Evolutionary conservation across 2,113 vertebrate genomes (phyloP).

Genomic region (Sinocyclocheilus rhinocerous): DNA sequence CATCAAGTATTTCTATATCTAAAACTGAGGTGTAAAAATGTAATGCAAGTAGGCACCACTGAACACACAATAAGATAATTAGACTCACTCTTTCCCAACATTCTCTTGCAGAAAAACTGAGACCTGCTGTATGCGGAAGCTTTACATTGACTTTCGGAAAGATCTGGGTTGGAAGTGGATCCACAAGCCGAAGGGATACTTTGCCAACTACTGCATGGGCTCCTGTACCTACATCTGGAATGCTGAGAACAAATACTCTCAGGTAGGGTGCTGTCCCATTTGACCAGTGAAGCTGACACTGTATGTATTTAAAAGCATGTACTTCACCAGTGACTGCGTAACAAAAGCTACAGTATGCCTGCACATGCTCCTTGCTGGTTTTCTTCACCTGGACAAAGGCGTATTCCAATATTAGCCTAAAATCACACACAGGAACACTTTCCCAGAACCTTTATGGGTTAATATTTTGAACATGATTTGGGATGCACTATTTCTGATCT

Average conservation of each 20-base stretch:
- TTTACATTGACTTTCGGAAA: constrained; percentile 91
- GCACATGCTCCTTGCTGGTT: neutral
- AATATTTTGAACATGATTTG: neutral
- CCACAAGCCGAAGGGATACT: constrained; percentile 86
- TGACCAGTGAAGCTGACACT: neutral
- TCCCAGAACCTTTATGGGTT: neutral
- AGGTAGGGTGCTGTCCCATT: constrained; percentile 70
- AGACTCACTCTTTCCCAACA: neutral
- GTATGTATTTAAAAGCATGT: neutral
- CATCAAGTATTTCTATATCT: neutral
- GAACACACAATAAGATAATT: neutral
- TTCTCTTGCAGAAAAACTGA: constrained; percentile 71
- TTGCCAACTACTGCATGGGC: constrained; percentile 90
- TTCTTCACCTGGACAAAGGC: neutral
- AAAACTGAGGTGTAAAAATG: neutral
- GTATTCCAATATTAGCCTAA: neutral
- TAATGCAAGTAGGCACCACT: neutral
- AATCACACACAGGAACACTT: neutral
- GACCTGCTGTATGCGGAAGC: constrained; percentile 82
- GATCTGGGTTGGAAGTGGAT: constrained; percentile 95
- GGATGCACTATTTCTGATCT: neutral
- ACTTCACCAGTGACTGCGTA: neutral
- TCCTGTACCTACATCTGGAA: constrained; percentile 92
- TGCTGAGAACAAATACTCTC: constrained; percentile 87
- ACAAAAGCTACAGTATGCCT: neutral